phyloP scores from a whole-genome alignment of 2,113 vertebrate genomes.

The Catagonus wagneri region DNA sequence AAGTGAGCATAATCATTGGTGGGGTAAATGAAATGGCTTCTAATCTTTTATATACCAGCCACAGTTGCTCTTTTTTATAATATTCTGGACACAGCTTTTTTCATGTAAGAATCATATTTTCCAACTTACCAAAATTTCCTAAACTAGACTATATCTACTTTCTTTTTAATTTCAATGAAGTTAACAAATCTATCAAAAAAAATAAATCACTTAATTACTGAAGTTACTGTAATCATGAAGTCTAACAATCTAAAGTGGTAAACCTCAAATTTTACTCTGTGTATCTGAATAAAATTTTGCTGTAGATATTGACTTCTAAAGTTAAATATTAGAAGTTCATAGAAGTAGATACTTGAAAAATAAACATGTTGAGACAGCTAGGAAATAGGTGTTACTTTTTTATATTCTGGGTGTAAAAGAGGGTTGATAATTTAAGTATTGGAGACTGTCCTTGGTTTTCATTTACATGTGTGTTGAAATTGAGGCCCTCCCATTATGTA shows the following conservation, averaged over 20 bases:
- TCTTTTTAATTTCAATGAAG: not conserved
- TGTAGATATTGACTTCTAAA: not conserved
- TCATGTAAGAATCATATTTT: not conserved
- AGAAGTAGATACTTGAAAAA: not conserved
- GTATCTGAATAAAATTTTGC: not conserved
- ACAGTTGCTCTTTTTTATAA: not conserved
- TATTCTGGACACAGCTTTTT: not conserved
- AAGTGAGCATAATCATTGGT: not conserved
- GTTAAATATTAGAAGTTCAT: not conserved
- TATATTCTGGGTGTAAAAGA: not conserved
- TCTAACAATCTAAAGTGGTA: not conserved
- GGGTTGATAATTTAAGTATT: not conserved
- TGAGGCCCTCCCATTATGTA: not conserved
- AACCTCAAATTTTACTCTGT: not conserved
- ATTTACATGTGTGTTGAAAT: not conserved
- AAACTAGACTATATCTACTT: not conserved
- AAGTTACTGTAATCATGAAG: not conserved
- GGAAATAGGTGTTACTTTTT: not conserved
- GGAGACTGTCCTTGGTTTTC: not conserved
- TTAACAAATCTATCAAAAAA: not conserved
- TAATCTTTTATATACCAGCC: not conserved
- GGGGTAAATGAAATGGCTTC: not conserved
- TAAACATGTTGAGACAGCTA: not conserved
- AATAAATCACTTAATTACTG: not conserved
- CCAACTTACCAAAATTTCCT: not conserved